Evolutionary conservation across 1,140 invertebrate species (phyloP), one percentile per base, ranked within the genome.

Genomic region (Apis dorsata): DNA sequence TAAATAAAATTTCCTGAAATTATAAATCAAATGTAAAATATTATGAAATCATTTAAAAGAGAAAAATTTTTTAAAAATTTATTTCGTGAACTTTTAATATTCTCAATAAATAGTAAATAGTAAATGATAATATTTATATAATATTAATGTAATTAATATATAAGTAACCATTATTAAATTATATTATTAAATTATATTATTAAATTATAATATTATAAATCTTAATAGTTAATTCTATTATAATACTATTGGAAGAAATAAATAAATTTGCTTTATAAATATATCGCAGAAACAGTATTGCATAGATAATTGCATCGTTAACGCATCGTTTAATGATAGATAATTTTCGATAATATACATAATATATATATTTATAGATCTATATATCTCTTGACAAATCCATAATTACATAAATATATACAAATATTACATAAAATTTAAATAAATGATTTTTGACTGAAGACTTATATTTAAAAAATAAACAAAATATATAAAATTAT

Each of bases 291-390:
- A 81, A 81, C 72, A 62, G 79, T 81, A 57, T 72, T 81, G 79
- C 79, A 81, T 62, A 81, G 71, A 81, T 75, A 81, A 68, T 75
- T 75, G 72, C 63, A 57, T 81, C 79, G 60, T 81, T 81, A 81
- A 53, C 71, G 79, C 72, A 81, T 72, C 79, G 53, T 81, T 81
- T 81, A 71, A 51, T 69, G 51, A 28, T 49, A 72, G 49, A 63
- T 44, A 66, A 66, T 53, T 21, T 68, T 75, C 69, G n/a, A 75
- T 74, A 51, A 66, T 66, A 44, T 44, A 5, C 34, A 44, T 44
- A 15, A 34, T 34, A 34, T 34, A 60, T 44, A 74, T 74, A 15
- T 60, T 74, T 74, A 57, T 60, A 21, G 17, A 74, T 60, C 15
- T 34, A 34, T 51, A 24, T 17, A 51, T 24, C 12, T 21, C 9